Evolutionary conservation across 1,140 invertebrate genomes (phyloP).

Genomic region (Tachypleus tridentatus): DNA sequence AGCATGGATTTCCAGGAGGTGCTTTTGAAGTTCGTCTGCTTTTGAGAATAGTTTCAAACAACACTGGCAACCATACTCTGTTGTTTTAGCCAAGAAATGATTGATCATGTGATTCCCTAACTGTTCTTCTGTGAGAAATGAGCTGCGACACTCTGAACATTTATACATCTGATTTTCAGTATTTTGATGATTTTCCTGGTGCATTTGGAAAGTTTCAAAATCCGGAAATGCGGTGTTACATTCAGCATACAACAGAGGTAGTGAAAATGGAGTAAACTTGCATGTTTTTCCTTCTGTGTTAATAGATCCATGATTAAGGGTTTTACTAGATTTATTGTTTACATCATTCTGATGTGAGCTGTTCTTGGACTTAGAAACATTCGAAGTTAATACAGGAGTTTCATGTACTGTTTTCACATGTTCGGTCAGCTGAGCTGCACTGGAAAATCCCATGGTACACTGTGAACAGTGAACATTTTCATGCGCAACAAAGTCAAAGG

Average conservation of each 20-base stretch:
- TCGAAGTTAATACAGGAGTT: too few species aligned
- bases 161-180: conserved; percentile 28
- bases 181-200: conserved; percentile 65
- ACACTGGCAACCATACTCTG: conserved; percentile 69
- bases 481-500: conserved; percentile 3
- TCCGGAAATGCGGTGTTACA: conserved; percentile 75
- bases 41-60: conserved; percentile 70
- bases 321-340: too few species aligned
- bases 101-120: conserved; percentile 59
- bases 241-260: conserved; percentile 65
- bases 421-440: conserved; percentile 42
- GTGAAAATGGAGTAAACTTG: too few species aligned
- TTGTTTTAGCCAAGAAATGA: conserved; percentile 60
- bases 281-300: too few species aligned
- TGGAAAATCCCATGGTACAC: conserved; percentile 41
- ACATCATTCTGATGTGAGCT: too few species aligned
- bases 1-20: conserved; percentile 70
- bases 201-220: conserved; percentile 71
- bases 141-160: conserved; percentile 65
- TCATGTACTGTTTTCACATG: conserved; percentile 46
- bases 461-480: conserved; percentile 38
- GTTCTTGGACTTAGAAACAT: too few species aligned
- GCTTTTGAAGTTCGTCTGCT: conserved; percentile 75
- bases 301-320: too few species aligned
- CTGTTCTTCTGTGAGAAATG: conserved; percentile 51